phyloP scores from a whole-genome alignment of 2,113 vertebrate species.

The Turnix velox region DNA sequence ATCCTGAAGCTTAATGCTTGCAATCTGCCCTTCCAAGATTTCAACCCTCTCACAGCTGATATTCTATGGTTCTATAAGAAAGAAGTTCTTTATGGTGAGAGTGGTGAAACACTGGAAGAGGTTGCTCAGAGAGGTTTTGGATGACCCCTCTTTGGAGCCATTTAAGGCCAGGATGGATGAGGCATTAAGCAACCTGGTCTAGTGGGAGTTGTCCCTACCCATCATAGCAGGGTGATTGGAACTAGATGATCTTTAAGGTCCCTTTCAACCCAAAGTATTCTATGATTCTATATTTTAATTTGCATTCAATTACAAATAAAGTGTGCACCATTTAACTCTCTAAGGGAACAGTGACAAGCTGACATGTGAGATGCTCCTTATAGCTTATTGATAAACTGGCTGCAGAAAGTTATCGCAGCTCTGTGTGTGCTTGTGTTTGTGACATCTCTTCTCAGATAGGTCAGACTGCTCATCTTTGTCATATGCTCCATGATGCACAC shows the following conservation, averaged over 20 bases:
- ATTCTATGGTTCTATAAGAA: too few species aligned
- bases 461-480: not conserved
- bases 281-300: too few species aligned
- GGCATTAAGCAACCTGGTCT: too few species aligned
- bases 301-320: conserved; percentile 6
- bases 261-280: too few species aligned
- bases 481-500: not conserved
- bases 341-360: not conserved
- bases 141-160: too few species aligned
- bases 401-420: not conserved
- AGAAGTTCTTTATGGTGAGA: too few species aligned
- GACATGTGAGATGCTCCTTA: not conserved
- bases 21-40: not conserved
- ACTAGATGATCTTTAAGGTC: too few species aligned
- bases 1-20: not conserved
- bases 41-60: not conserved
- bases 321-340: not conserved
- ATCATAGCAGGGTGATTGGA: too few species aligned
- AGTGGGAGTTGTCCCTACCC: too few species aligned
- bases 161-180: too few species aligned
- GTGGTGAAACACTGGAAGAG: too few species aligned
- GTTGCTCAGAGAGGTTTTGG: too few species aligned
- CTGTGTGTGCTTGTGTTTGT: not conserved
- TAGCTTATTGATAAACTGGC: not conserved
- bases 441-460: not conserved